Percentiles rank a stretch among this genome's conserved stretches.
Evolutionary conservation across 2,113 vertebrate genomes (phyloP).

Genomic region (Oenanthe oenanthe): DNA sequence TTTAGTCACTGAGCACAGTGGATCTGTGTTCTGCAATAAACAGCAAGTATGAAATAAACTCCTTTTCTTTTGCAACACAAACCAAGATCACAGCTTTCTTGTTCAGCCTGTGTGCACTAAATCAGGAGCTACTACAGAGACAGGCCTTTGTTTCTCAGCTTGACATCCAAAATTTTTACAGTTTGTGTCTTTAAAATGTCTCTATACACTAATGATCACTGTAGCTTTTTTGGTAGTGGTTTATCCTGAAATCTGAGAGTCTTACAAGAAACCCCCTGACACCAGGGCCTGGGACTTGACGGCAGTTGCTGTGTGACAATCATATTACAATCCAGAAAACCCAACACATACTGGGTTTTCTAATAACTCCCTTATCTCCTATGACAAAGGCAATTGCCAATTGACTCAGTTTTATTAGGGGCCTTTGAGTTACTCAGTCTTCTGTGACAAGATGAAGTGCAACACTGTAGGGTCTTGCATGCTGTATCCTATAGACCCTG

Average conservation of each 20-base stretch:
- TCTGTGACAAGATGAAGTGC: not conserved
- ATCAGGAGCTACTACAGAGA: not conserved
- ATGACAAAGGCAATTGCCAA: not conserved
- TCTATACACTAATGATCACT: not conserved
- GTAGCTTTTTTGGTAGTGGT: not conserved
- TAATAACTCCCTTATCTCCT: not conserved
- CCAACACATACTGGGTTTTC: not conserved
- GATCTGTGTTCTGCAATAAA: constrained; percentile 57
- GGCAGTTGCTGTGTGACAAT: not conserved
- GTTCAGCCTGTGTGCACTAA: not conserved
- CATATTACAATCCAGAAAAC: not conserved
- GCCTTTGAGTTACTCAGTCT: not conserved
- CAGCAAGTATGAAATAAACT: constrained; percentile 29
- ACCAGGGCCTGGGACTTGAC: not conserved
- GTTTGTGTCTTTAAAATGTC: not conserved
- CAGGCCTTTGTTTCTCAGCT: not conserved
- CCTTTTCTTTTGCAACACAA: not conserved
- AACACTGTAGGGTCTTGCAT: not conserved
- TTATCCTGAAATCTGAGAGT: not conserved
- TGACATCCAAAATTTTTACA: not conserved
- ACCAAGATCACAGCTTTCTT: not conserved
- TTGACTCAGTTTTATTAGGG: not conserved
- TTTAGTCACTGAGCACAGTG: constrained; percentile 44
- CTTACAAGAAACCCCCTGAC: not conserved
- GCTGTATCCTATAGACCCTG: not conserved